Evolutionary conservation across 2,113 vertebrate genomes (phyloP), one percentile per base, ranked within the genome.

Genomic region (Seriola aureovittata): DNA sequence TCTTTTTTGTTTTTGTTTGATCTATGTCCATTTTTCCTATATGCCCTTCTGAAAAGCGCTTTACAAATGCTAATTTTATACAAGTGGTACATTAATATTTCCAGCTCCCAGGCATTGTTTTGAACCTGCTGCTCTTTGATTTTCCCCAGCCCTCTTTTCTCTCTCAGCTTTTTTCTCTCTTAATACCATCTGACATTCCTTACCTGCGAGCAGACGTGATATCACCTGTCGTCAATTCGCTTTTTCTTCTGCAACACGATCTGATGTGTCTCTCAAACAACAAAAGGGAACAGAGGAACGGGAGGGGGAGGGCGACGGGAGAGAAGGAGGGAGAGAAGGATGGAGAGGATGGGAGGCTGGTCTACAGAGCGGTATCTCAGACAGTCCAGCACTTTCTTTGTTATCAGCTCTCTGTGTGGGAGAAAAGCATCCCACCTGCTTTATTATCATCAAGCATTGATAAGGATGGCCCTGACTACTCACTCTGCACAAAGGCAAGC

Each of bases 181-280:
- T 71, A 73, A 86, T 88, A 89, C 77, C 67, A 84, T 87, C 68
- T 81, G 90, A 88, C 85, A 81, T 85, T 89, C 78, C 70, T 92
- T 81, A 82, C 73, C 73, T 85, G 80, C 72, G 44, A 87, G 74
- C 64, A 79, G 78, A 78, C 29, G 5, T 21, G 5, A 84, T 88
- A 90, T 93, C 92, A 86, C 86, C 83, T 90, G 79, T 88, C 85
- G 70, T 82, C 84, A 82, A 9, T 81, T 86, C 55, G 2, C 78
- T 84, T 81, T 73, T 75, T 78, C 65, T 81, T 85, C 85, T 91
- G 92, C 89, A 94, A 95, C 85, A 71, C 52, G 85, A 94, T 93
- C 89, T 87, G 82, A 87, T 88, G 88, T 86, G 76, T 93, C 80
- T 89, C 87, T 93, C 90, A 85, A 75, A 89, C 87, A 93, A 94